Conservation (phyloP, 2,113 vertebrate species). For the Dipodomys spectabilis region DNA sequence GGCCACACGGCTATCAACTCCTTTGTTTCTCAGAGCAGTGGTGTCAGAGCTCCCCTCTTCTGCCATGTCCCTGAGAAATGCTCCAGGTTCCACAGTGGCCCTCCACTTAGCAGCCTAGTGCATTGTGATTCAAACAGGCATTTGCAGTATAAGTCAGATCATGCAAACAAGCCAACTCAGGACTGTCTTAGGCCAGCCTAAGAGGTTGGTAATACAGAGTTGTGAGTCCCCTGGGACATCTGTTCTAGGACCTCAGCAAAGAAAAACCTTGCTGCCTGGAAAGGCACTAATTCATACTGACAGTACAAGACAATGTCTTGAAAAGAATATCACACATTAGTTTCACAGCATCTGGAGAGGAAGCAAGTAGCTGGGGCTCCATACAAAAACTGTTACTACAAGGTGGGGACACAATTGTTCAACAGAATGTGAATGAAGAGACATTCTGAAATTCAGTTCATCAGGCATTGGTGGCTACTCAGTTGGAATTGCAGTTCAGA, state of each 20-base stretch:
- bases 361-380: slow-evolving; percentile 8
- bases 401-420: neutral
- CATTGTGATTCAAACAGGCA: neutral
- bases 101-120: neutral
- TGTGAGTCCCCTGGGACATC: neutral
- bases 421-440: neutral
- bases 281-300: slow-evolving; percentile 66
- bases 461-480: neutral
- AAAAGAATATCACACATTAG: slow-evolving; percentile 37
- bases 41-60: slow-evolving; percentile 7
- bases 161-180: neutral
- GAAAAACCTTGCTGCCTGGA: slow-evolving; percentile 50
- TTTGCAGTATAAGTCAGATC: neutral
- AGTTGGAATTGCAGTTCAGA: neutral
- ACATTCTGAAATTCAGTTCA: neutral
- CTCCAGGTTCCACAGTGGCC: neutral
- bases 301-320: neutral
- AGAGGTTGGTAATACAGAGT: neutral
- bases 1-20: neutral
- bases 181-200: neutral
- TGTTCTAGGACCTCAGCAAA: slow-evolving; percentile 56
- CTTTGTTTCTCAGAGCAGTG: neutral
- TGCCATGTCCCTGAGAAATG: slow-evolving; percentile 62
- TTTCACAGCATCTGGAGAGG: neutral
- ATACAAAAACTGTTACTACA: neutral